Evolutionary conservation across 2,113 vertebrate genomes (phyloP).

Genomic region (Echinops telfairi): DNA sequence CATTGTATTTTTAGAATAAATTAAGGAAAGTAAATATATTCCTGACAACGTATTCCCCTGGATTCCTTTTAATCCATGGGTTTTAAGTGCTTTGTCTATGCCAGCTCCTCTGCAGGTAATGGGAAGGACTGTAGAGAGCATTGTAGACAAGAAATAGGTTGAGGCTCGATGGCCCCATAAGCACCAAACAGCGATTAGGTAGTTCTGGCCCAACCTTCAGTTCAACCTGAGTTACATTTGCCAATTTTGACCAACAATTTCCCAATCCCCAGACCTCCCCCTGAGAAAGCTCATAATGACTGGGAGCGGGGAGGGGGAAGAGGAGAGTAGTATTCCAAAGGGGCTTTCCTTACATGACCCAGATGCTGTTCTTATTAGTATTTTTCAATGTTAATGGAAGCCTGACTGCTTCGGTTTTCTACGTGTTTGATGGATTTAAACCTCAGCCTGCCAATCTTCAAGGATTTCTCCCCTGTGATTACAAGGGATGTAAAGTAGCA

Average conservation of each 20-base stretch:
- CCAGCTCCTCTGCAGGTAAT: neutral
- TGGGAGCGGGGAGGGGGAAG: neutral
- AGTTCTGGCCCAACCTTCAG: neutral
- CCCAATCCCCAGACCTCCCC: neutral
- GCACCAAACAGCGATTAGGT: too few relatives aligned
- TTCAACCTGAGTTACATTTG: neutral
- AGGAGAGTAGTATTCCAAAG: neutral
- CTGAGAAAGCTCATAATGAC: neutral
- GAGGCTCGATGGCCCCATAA: too few relatives aligned
- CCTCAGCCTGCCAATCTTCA: slow-evolving; percentile 46
- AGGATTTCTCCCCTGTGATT: slow-evolving; percentile 60
- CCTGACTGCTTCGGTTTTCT: slow-evolving; percentile 59
- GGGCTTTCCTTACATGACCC: neutral
- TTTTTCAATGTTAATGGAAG: slow-evolving; percentile 20
- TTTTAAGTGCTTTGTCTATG: neutral
- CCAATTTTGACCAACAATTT: neutral
- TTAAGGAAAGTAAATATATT: neutral
- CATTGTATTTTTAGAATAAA: slow-evolving; percentile 30
- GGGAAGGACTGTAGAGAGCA: neutral
- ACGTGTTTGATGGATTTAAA: slow-evolving; percentile 56
- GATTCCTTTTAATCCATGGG: neutral
- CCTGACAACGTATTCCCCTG: neutral
- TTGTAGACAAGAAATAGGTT: neutral
- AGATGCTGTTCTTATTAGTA: neutral
- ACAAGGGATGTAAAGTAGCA: slow-evolving; percentile 58